Evolutionary conservation across 2,113 vertebrate genomes (phyloP).

Genomic region (Guaruba guarouba): DNA sequence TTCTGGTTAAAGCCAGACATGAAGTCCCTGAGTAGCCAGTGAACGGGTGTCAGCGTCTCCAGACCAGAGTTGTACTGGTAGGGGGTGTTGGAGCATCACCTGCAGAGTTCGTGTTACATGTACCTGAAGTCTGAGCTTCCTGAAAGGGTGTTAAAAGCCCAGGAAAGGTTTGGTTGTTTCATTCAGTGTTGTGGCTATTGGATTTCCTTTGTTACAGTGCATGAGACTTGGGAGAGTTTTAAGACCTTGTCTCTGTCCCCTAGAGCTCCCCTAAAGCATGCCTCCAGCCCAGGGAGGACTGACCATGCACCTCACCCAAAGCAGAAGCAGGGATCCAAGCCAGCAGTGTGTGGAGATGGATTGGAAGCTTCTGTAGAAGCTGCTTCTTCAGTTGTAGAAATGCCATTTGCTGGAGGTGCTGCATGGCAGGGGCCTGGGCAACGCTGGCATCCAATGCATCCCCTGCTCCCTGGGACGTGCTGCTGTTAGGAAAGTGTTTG

Average conservation of each 20-base stretch:
- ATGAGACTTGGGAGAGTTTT: neutral
- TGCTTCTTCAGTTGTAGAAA: neutral
- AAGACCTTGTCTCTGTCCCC: neutral
- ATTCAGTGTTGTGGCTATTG: neutral
- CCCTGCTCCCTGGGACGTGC: no score
- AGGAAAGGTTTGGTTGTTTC: neutral
- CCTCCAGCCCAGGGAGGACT: neutral
- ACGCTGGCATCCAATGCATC: neutral
- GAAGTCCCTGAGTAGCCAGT: neutral
- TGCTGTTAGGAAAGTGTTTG: neutral
- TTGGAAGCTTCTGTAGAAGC: neutral
- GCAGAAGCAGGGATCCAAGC: neutral
- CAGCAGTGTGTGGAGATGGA: neutral
- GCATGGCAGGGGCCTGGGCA: neutral
- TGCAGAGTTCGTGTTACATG: accelerated
- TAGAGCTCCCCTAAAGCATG: neutral
- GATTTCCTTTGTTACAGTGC: neutral
- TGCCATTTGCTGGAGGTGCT: neutral
- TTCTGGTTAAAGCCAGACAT: neutral
- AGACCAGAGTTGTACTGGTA: neutral
- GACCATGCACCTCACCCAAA: neutral
- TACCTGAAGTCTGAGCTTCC: neutral
- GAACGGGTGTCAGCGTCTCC: neutral
- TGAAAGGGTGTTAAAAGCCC: neutral
- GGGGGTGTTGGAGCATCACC: neutral